These are phyloP conservation scores for Siderastrea radians DNA, from an alignment of 92 coral and sea anemone genomes.

Conservation along the genomic window DNA sequence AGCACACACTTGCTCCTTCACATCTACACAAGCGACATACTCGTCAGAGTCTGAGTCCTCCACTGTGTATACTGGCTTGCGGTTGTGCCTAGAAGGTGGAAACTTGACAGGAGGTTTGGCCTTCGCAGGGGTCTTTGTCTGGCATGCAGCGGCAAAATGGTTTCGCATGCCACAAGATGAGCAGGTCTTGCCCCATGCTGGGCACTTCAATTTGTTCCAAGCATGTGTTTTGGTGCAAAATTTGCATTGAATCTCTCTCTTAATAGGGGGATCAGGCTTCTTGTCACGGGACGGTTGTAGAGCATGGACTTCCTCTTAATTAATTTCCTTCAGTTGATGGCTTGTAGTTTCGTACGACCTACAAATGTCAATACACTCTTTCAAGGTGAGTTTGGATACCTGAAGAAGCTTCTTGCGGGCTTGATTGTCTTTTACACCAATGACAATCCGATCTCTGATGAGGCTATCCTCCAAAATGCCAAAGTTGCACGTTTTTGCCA, in stretches of 20 bases:
- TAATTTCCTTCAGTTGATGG: slow-evolving; percentile 51
- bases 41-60: slow-evolving; percentile 42
- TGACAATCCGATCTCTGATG: slow-evolving; percentile 60
- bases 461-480: slow-evolving; percentile 67
- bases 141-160: slow-evolving; percentile 60
- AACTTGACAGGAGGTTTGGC: neutral
- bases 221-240: slow-evolving; percentile 62
- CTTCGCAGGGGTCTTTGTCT: neutral
- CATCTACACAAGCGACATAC: slow-evolving; percentile 52
- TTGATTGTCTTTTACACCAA: slow-evolving; percentile 62
- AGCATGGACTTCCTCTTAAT: slow-evolving; percentile 40
- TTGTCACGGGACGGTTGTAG: neutral
- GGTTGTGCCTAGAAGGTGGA: neutral
- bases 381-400: slow-evolving; percentile 66
- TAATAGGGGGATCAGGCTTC: neutral
- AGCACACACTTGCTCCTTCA: slow-evolving; percentile 33
- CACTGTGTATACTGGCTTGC: slow-evolving; percentile 30
- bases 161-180: slow-evolving; percentile 50
- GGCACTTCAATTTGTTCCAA: slow-evolving; percentile 57
- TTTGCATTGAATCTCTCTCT: slow-evolving; percentile 54
- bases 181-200: slow-evolving; percentile 65
- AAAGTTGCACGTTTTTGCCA: slow-evolving; percentile 80
- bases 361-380: slow-evolving; percentile 60
- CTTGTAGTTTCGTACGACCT: slow-evolving; percentile 65
- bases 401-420: slow-evolving; percentile 60